Base-by-base conservation (phyloP, 2,888 invertebrate genomes). In the Notocelia uddmanniana region DNA sequence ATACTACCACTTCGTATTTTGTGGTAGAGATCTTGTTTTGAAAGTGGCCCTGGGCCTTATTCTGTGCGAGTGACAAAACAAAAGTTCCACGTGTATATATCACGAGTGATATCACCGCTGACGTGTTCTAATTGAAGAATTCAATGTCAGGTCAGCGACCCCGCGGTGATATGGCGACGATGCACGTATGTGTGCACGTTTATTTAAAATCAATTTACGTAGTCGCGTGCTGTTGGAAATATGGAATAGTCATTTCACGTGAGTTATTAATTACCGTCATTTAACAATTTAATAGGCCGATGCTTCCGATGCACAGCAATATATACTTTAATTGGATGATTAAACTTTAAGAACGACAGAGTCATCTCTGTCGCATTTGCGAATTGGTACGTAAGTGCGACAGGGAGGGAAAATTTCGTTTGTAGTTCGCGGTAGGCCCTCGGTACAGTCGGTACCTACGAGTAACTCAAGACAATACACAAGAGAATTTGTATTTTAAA, bases 91-190 rank as follows among this genome's bases (percentile, higher is more conserved):
- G 52, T 50, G 64, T 72, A 69, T 69, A 58, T 75, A 60, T 74
- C 69, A 69, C 63, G 63, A 64, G 34, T 70, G 70, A 66, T 64
- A 70, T 67, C 58, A 66, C 66, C 41, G 74, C 68, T 75, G 76
- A 78, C 78, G 75, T 75, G 74, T 74, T 67, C 75, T 76, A 78
- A 75, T 77, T 74, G 76, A 74, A 73, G 76, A 76, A 76, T 75
- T 76, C 75, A 77, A 76, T 76, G 77, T 76, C 76, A 78, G 76
- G 74, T 78, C 79, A 75, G 73, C 74, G 75, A 77, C 76, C 79
- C 68, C 48, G 37, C 55, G 58, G 41, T 62, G 67, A 68, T 62
- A 62, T 37, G 54, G 23, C 58, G 54, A 21, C 19, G 23, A 31
- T 34, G 60, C 67, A 54, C 58, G 68, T 66, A 67, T 31, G 37